Evolutionary conservation across 2,888 invertebrate genomes (phyloP), one percentile per base, ranked within the genome.

Genomic region (Ecliptopera silaceata): DNA sequence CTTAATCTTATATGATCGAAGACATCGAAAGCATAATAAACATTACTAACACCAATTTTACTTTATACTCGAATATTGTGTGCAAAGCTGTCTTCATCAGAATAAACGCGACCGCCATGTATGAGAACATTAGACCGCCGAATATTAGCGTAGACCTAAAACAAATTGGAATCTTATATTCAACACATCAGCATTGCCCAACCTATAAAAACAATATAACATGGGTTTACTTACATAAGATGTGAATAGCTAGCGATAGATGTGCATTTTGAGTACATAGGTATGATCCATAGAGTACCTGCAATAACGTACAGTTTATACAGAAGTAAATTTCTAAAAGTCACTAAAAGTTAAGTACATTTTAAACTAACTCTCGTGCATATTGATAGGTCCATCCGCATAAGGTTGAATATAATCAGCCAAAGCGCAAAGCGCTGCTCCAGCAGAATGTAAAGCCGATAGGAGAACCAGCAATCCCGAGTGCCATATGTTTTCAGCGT

Each of bases 271-370:
- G 89, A 88, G 70, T 85, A 88, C 80, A 90, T 79, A 1, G 90
- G 89, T 62, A 90, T 73, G 61, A 86, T 71, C 90, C 90, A 90
- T 52, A 88, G 61, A 29, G 77, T 76, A 70, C 87, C 90, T 90
- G 70, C 43, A 72, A 44, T 38, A 60, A 44, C 17, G 10, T 6
- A 20, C 20, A 20, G 20, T 20, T 20, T 20, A 4, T 20, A 20
- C 3, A 20, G 20, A 3, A 20, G 4, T 2, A 20, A 3, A 4
- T 20, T 3, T 4, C 20, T 20, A 20, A n/a, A n/a, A n/a, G n/a
- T n/a, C n/a, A n/a, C n/a, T n/a, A n/a, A n/a, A 34, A 13, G 34
- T 12, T 34, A 13, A 36, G n/a, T n/a, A n/a, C n/a, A 41, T 5
- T 1, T 15, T 31, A 8, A 26, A 41, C 72, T 77, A 71, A 88